Conservation (phyloP, 2,888 invertebrate species). For the Erebia ligea region DNA sequence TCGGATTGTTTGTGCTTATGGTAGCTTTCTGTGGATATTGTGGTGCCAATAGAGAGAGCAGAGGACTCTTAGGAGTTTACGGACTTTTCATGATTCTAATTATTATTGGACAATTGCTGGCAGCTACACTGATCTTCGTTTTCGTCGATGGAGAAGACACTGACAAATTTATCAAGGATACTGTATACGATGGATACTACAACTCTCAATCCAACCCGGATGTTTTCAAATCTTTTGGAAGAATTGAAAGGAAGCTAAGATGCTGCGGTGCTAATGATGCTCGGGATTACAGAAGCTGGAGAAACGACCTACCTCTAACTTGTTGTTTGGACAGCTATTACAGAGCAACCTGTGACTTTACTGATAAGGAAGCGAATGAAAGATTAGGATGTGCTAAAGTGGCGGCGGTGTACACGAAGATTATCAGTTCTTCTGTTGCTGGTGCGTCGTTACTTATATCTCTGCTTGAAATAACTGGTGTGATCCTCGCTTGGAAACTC, state of each 20-base stretch:
- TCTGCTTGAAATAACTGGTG: constrained; percentile 67
- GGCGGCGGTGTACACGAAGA: constrained; percentile 77
- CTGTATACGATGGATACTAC: constrained; percentile 78
- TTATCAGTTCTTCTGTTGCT: constrained; percentile 74
- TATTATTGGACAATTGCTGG: constrained; percentile 65
- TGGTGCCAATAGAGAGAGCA: constrained; percentile 68
- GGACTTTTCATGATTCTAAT: constrained; percentile 68
- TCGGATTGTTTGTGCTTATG: constrained; percentile 69
- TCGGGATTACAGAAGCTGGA: constrained; percentile 74
- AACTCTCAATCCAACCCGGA: constrained; percentile 75
- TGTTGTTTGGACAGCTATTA: constrained; percentile 76
- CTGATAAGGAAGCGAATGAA: constrained; percentile 78
- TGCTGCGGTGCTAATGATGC: constrained; percentile 80
- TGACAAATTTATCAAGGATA: constrained; percentile 75
- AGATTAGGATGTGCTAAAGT: constrained; percentile 78
- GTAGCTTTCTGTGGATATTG: constrained; percentile 76
- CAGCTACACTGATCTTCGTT: constrained; percentile 73
- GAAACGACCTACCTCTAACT: constrained; percentile 72
- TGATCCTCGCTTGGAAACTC: constrained; percentile 70
- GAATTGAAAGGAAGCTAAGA: constrained; percentile 71
- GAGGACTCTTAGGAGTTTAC: constrained; percentile 71
- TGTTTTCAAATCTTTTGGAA: constrained; percentile 69
- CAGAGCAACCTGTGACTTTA: constrained; percentile 73
- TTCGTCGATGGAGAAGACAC: constrained; percentile 77
- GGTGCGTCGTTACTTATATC: constrained; percentile 71